These are phyloP conservation scores for Hormiphora californensis DNA, from an alignment of 37 sponge, comb jelly and placozoan genomes.

Conservation along the genomic window DNA sequence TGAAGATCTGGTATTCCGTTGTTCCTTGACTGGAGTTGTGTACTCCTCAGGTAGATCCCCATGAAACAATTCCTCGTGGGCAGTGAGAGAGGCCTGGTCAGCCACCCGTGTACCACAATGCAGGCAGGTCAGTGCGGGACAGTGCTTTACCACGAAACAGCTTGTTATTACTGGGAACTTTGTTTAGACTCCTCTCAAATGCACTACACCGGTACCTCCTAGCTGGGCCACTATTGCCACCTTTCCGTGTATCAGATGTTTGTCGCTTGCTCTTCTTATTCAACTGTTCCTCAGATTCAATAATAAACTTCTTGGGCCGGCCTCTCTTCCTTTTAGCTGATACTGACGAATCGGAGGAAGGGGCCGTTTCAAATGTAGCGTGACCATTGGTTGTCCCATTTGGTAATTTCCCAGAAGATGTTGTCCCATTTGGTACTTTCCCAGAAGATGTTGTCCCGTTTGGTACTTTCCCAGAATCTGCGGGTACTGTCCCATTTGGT, in stretches of 20 bases:
- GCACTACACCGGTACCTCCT: background rate
- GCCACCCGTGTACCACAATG: background rate
- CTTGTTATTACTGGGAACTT: background rate
- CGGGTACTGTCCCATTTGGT: too few relatives aligned
- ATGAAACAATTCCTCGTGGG: constrained; percentile 7
- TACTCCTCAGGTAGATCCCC: too few relatives aligned
- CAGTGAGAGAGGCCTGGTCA: background rate
- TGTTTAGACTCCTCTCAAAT: constrained; percentile 6
- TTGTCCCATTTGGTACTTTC: too few relatives aligned
- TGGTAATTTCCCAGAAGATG: too few relatives aligned
- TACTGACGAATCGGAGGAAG: too few relatives aligned
- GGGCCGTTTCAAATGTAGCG: too few relatives aligned
- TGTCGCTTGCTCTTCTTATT: background rate
- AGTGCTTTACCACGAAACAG: background rate
- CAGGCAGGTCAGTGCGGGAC: background rate
- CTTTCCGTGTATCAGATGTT: background rate
- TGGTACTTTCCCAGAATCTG: too few relatives aligned
- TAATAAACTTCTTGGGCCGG: constrained; percentile 4
- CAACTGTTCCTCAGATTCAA: background rate
- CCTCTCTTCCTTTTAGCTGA: constrained; percentile 1
- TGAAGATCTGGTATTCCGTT: too few relatives aligned
- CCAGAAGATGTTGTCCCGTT: too few relatives aligned
- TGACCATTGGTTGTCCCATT: too few relatives aligned
- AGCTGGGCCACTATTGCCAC: background rate
- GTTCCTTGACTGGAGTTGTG: too few relatives aligned